These are phyloP conservation scores for Planococcus citri DNA, from an alignment of 1,140 invertebrate species.

Conservation along the genomic window DNA sequence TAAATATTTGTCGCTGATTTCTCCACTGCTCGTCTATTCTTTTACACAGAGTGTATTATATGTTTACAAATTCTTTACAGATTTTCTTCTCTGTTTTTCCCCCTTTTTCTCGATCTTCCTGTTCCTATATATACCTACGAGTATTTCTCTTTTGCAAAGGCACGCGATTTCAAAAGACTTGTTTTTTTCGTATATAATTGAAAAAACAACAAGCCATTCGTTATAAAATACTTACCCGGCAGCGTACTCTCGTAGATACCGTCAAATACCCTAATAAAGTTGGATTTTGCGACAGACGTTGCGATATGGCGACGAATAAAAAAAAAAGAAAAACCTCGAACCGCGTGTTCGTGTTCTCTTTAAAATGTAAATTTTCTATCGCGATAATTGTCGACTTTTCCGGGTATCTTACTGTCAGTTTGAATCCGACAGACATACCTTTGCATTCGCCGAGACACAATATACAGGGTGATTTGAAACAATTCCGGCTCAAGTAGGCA, in stretches of 20 bases:
- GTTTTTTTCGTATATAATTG: not conserved
- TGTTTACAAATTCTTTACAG: slow-evolving; percentile 6
- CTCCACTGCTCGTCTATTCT: not conserved
- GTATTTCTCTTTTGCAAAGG: too few relatives aligned
- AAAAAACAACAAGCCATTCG: not conserved
- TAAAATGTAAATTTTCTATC: too few relatives aligned
- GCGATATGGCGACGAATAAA: too few relatives aligned
- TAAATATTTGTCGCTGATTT: slow-evolving; percentile 16
- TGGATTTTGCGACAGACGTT: not conserved
- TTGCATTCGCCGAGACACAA: too few relatives aligned
- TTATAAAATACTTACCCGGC: not conserved
- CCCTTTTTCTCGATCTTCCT: too few relatives aligned
- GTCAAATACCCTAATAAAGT: not conserved
- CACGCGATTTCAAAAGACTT: too few relatives aligned
- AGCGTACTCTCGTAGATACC: not conserved
- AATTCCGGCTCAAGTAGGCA: too few relatives aligned
- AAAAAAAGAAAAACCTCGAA: not conserved
- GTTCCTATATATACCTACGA: too few relatives aligned
- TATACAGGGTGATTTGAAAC: too few relatives aligned
- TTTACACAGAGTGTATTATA: not conserved
- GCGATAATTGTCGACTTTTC: too few relatives aligned
- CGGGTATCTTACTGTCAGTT: too few relatives aligned
- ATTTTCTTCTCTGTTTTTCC: not conserved
- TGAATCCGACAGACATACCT: too few relatives aligned
- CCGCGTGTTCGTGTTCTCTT: not conserved